Conservation (phyloP, 2,797 vertebrate species). For the Tapera naevia region DNA sequence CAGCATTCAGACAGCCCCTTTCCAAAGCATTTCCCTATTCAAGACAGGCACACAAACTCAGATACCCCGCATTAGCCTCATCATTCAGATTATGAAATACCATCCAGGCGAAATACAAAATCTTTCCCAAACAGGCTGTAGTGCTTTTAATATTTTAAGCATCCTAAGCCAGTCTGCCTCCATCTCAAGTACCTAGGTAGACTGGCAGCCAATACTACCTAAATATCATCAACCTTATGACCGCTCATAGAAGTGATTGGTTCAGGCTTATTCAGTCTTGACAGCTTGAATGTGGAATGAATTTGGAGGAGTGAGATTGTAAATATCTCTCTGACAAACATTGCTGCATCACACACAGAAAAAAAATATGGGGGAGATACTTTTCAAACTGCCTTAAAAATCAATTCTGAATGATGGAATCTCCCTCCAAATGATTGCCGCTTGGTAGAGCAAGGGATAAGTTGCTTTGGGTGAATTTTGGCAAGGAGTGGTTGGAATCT, state of each 20-base stretch:
- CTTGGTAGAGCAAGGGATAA: slow-evolving; percentile 30
- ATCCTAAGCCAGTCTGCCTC: neutral
- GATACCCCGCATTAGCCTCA: neutral
- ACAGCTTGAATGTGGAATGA: slow-evolving; percentile 53
- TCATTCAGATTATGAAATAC: neutral
- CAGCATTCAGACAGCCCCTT: neutral
- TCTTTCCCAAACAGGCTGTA: neutral
- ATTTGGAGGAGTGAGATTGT: slow-evolving; percentile 39
- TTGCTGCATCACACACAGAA: slow-evolving; percentile 67
- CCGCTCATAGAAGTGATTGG: neutral
- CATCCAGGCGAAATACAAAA: neutral
- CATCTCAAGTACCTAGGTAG: neutral
- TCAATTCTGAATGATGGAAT: slow-evolving; percentile 28
- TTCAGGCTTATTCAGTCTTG: slow-evolving; percentile 29
- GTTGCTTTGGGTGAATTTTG: slow-evolving; percentile 54
- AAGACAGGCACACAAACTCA: neutral
- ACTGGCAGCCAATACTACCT: slow-evolving; percentile 50
- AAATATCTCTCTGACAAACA: slow-evolving; percentile 59
- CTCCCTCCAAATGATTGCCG: slow-evolving; percentile 36
- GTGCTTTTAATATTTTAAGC: neutral
- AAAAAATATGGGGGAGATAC: slow-evolving; percentile 19
- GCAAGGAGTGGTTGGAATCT: slow-evolving; percentile 26
- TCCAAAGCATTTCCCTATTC: neutral
- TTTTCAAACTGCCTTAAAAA: slow-evolving; percentile 69
- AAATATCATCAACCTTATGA: slow-evolving; percentile 17